These are phyloP conservation scores for Zenarchopterus dispar DNA, from an alignment of 2,797 vertebrate genomes.

Conservation along the genomic window DNA sequence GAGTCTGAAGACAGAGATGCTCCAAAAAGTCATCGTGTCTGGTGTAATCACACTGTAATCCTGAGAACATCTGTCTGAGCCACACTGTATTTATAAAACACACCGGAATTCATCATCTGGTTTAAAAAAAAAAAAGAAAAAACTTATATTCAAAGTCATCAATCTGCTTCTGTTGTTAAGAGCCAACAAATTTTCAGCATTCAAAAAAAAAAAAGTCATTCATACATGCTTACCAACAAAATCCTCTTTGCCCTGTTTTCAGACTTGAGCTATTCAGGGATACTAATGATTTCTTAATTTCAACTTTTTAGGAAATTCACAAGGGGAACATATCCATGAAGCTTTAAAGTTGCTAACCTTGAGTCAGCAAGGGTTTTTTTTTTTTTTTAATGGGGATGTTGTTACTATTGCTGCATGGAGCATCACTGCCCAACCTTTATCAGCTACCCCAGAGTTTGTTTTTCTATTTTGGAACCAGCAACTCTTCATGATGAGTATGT, in stretches of 20 bases:
- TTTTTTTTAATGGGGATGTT: slow-evolving; percentile 9
- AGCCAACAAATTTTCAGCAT: slow-evolving; percentile 2
- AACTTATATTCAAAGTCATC: background rate
- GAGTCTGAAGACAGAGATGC: too few species aligned
- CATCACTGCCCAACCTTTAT: slow-evolving; percentile 1
- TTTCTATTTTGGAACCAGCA: slow-evolving; percentile 10
- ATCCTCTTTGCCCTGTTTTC: slow-evolving; percentile 5
- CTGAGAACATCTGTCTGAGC: background rate
- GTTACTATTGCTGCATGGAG: background rate
- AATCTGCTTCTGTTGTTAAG: background rate
- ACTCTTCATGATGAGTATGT: background rate
- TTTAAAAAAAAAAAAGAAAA: too few species aligned
- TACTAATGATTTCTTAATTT: slow-evolving; percentile 39
- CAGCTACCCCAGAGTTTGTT: background rate
- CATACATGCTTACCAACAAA: too few species aligned
- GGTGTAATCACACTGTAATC: background rate
- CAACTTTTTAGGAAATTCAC: slow-evolving; percentile 9
- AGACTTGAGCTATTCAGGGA: slow-evolving; percentile 21
- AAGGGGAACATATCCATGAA: slow-evolving; percentile 14
- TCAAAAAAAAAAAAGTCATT: background rate
- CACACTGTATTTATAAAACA: background rate
- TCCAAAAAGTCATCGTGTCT: too few species aligned
- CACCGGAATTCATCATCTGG: background rate
- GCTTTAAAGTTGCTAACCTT: slow-evolving; percentile 17
- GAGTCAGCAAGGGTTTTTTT: background rate